phyloP scores from a whole-genome alignment of 2,113 vertebrate species.

The Muscicapa adusta region DNA sequence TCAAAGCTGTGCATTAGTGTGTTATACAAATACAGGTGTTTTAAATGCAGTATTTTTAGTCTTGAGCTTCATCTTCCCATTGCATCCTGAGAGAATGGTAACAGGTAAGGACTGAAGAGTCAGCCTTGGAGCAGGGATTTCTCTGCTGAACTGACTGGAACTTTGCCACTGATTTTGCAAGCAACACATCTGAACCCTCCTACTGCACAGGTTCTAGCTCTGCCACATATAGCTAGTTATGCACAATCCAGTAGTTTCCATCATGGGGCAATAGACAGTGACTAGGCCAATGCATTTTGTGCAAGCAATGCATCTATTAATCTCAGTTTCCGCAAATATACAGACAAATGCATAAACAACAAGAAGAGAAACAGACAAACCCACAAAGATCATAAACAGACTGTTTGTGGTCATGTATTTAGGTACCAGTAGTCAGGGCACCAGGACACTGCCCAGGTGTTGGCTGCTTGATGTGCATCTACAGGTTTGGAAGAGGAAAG shows the following conservation, averaged over 20 bases:
- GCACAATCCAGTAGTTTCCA: background rate
- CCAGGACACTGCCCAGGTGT: background rate
- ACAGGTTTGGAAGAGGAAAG: background rate
- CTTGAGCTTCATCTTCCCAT: background rate
- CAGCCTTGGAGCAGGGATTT: background rate
- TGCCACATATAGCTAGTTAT: background rate
- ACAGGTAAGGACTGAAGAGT: background rate
- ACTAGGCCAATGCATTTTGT: background rate
- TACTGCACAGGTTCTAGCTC: background rate
- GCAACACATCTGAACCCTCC: background rate
- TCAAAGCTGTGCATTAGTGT: background rate
- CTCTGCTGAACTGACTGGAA: background rate
- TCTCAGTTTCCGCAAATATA: background rate
- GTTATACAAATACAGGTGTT: background rate
- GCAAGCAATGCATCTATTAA: background rate
- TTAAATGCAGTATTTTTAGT: background rate
- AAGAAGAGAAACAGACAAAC: background rate
- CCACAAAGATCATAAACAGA: background rate
- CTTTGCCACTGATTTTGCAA: background rate
- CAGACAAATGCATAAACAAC: background rate
- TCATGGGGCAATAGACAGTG: background rate
- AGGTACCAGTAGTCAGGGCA: background rate
- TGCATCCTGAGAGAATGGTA: background rate
- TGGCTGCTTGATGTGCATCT: background rate
- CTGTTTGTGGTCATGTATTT: background rate